Base-by-base conservation (phyloP, 2,888 invertebrate species). In the Spisula subtruncata region DNA sequence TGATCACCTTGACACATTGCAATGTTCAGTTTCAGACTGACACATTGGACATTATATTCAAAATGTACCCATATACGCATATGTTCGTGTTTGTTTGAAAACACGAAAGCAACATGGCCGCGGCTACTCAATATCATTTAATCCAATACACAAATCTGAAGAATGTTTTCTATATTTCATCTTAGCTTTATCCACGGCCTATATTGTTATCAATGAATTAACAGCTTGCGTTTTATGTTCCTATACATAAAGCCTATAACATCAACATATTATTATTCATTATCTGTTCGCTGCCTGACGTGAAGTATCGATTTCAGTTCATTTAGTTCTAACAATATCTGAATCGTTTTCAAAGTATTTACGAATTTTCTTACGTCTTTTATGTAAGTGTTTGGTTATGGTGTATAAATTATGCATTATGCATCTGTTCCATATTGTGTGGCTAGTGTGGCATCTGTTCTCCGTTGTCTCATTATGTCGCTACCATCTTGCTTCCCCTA, bases 1-100 rank as follows among this genome's bases (percentile, higher is more conserved):
- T 91, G 88, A 91, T 91, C 75, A 60, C 82, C 51, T 16, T 87
- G 91, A 91, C 91, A 91, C 87, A 66, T 66, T 66, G 25, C 8
- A 66, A 66, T 8, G 60, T 66, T 6, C 25, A 5, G 12, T 0
- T n/a, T 25, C 25, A 66, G 0, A 66, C 60, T 66, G 60, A 66
- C 60, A 66, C 10, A 25, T 10, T 66, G 60, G 60, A 25, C n/a
- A 25, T 66, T 25, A 25, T 10, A 66, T 25, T n/a, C 4, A n/a
- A 41, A 41, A 8, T 41, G 8, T 66, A 25, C 60, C 25, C 60
- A 5, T 51, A 51, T 51, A 51, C 14, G 16, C 8, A 2, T 41
- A n/a, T n/a, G n/a, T 41, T 2, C 41, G 41, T 41, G 8, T 41
- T 2, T 51, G 16, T 51, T 51, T 51, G 51, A 51, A 66, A 66